Conservation (phyloP, 2,113 vertebrate genomes). For the Psammodynastes pulverulentus region DNA sequence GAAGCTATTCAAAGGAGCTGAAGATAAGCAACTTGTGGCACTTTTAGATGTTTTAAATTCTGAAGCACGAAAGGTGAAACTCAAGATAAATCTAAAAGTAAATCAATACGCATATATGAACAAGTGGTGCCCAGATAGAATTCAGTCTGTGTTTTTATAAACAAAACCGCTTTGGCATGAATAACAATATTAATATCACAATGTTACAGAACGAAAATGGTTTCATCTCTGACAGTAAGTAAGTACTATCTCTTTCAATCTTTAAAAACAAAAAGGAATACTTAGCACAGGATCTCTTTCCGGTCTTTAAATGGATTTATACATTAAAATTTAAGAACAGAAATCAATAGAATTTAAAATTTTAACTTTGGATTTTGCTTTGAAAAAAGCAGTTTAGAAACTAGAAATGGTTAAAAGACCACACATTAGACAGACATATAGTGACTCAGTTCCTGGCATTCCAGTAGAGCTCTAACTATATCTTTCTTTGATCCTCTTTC, state of each 20-base stretch:
- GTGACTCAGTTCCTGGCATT: not conserved
- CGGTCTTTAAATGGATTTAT: not conserved
- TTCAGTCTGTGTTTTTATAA: not conserved
- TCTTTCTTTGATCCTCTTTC: not conserved
- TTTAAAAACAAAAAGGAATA: not conserved
- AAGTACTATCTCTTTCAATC: not conserved
- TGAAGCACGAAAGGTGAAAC: not conserved
- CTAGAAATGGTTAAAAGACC: not conserved
- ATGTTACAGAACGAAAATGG: not conserved
- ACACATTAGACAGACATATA: not conserved
- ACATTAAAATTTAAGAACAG: not conserved
- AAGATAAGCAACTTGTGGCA: not conserved
- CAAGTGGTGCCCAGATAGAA: not conserved
- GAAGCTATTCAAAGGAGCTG: not conserved
- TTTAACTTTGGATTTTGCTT: not conserved
- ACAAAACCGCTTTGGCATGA: not conserved
- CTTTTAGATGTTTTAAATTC: not conserved
- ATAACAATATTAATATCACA: not conserved
- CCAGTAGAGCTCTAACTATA: not conserved
- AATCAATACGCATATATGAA: not conserved
- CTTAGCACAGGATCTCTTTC: not conserved
- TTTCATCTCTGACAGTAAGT: not conserved
- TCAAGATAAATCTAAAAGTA: not conserved
- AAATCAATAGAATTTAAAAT: not conserved
- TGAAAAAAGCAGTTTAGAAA: not conserved